These are phyloP conservation scores for Apotomis betuletana DNA, from an alignment of 2,888 invertebrate genomes.

Conservation along the genomic window DNA sequence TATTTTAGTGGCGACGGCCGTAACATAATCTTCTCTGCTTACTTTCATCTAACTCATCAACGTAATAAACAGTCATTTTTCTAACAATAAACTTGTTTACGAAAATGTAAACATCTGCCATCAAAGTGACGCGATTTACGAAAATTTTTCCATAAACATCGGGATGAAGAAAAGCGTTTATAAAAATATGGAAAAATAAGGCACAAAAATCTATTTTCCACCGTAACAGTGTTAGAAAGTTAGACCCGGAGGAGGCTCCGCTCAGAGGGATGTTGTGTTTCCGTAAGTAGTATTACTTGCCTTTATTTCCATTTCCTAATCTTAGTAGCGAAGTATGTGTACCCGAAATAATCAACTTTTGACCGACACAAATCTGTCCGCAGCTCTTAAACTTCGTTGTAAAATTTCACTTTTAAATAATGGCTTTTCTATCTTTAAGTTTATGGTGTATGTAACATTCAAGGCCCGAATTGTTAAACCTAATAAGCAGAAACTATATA, in stretches of 20 bases:
- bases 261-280: constrained; percentile 22
- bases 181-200: constrained; percentile 27
- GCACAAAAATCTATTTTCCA: constrained; percentile 14
- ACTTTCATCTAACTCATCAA: too few relatives aligned
- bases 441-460: too few relatives aligned
- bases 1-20: too few relatives aligned
- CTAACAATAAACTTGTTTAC: background rate
- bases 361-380: too few relatives aligned
- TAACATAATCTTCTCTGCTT: too few relatives aligned
- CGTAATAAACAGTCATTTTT: too few relatives aligned
- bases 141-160: constrained; percentile 1
- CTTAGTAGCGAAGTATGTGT: constrained; percentile 5
- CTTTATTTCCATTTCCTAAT: constrained; percentile 28
- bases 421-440: too few relatives aligned
- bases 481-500: too few relatives aligned
- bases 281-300: constrained; percentile 25
- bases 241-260: constrained; percentile 10
- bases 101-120: background rate
- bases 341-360: too few relatives aligned
- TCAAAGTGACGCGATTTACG: background rate
- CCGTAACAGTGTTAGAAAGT: constrained; percentile 37
- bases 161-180: constrained; percentile 10
- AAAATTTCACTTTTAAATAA: too few relatives aligned
- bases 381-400: too few relatives aligned
- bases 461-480: too few relatives aligned